Evolutionary conservation across 2,888 invertebrate genomes (phyloP).

Genomic region (Luperina testacea): DNA sequence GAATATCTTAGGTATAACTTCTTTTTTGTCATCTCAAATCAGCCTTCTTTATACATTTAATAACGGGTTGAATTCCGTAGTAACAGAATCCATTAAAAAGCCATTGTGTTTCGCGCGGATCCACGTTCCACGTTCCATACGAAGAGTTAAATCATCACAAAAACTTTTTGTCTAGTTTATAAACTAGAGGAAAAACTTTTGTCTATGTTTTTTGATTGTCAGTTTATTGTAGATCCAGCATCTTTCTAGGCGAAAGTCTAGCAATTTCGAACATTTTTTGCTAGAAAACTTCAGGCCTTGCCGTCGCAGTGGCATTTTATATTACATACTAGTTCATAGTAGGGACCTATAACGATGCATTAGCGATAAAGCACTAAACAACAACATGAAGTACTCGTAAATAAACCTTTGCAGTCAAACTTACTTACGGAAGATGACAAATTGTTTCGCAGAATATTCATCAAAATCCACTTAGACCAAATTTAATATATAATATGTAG

Average conservation of each 20-base stretch:
- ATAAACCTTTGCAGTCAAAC: constrained; percentile 35
- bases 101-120: too few relatives aligned
- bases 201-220: not conserved
- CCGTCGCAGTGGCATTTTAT: not conserved
- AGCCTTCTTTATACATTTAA: not conserved
- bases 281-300: too few relatives aligned
- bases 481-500: constrained; percentile 32
- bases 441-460: constrained; percentile 48
- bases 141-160: not conserved
- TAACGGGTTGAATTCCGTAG: too few relatives aligned
- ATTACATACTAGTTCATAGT: not conserved
- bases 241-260: not conserved
- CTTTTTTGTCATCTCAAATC: not conserved
- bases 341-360: too few relatives aligned
- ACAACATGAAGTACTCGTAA: constrained; percentile 2
- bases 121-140: too few relatives aligned
- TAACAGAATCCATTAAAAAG: too few relatives aligned
- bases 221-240: not conserved
- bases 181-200: not conserved
- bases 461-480: constrained; percentile 52
- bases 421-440: constrained; percentile 43
- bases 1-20: not conserved
- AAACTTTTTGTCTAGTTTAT: too few relatives aligned
- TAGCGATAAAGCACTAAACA: not conserved
- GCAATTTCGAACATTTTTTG: not conserved